phyloP scores from a whole-genome alignment of 2,113 vertebrate genomes.

The Australoheros scitulus region DNA sequence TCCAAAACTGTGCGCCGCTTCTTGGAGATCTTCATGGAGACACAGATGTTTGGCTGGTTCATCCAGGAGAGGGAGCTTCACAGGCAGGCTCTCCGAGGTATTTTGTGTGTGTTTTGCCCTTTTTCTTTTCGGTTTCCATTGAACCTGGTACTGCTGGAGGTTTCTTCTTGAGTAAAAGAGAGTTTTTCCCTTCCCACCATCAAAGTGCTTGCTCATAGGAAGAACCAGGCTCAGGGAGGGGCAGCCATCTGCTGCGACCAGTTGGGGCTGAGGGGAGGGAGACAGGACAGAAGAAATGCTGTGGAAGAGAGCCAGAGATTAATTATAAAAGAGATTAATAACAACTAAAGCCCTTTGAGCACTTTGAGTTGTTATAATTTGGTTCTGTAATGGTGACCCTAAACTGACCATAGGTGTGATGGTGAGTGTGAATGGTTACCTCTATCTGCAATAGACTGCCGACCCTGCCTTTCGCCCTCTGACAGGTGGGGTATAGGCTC shows the following conservation, averaged over 20 bases:
- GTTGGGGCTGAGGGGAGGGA: no score
- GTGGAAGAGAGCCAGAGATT: no score
- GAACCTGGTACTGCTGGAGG: neutral
- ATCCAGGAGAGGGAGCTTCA: constrained; percentile 89
- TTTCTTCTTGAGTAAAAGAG: neutral
- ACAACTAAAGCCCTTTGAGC: neutral
- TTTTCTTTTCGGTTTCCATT: no score
- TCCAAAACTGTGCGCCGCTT: constrained; percentile 89
- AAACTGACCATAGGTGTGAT: neutral
- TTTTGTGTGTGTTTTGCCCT: no score
- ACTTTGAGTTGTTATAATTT: neutral
- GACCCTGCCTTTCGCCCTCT: neutral
- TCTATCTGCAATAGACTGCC: no score
- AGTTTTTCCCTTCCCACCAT: neutral
- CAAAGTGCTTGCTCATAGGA: neutral
- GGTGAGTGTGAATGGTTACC: no score
- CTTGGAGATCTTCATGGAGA: constrained; percentile 94
- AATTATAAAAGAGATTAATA: no score
- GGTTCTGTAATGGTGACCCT: neutral
- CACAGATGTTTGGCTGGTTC: constrained; percentile 89
- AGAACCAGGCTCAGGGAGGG: no score
- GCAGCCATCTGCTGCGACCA: no score
- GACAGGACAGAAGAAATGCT: no score
- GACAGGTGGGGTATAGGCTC: no score
- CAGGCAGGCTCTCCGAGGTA: constrained; percentile 83